Base-by-base conservation (phyloP, 2,888 invertebrate species). In the Criorhina ranunculi region DNA sequence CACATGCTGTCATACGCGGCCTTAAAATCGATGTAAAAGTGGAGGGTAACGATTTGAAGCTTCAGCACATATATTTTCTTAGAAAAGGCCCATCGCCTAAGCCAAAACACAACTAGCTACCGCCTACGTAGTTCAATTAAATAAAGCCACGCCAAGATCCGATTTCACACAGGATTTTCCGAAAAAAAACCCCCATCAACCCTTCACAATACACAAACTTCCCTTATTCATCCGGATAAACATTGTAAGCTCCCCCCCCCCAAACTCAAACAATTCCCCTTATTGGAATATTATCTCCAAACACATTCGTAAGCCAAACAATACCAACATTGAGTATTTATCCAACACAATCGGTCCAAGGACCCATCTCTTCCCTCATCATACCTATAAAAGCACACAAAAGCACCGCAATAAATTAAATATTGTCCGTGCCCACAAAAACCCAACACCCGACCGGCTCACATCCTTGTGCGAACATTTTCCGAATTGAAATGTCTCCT, bases 401-500 rank as follows among this genome's bases (percentile, higher is more conserved):
- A 66, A 76, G 80, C 64, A 66, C 75, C 75, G 80, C 85, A 75
- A 85, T 85, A 85, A 85, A 85, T 85, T 85, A 85, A 79, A 85
- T 80, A 85, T 85, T 76, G 75, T 80, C 83, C 79, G 24, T 80
- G 57, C 57, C 75, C 79, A 69, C 69, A 79, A 46, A 37, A 19
- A 5, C 9, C 59, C 29, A 31, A 11, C 11, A 15, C 15, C 7
- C 19, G 11, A 6, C 7, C 19, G 4, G 19, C 11, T 24, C 24
- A 44, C 40, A 66, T 64, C 77, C 78, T 46, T 24, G 44, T 55
- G 51, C 12, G 55, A 82, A 80, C 24, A 24, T 24, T 53, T 64
- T 76, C n/a, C 75, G 57, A 80, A 85, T 85, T 85, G 85, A 85
- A 80, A 80, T 85, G 85, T 85, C 85, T 85, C 70, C 53, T 80